These are phyloP conservation scores for Mesocentrotus franciscanus DNA, from an alignment of 53 echinoderm and acorn worm genomes.

Conservation along the genomic window DNA sequence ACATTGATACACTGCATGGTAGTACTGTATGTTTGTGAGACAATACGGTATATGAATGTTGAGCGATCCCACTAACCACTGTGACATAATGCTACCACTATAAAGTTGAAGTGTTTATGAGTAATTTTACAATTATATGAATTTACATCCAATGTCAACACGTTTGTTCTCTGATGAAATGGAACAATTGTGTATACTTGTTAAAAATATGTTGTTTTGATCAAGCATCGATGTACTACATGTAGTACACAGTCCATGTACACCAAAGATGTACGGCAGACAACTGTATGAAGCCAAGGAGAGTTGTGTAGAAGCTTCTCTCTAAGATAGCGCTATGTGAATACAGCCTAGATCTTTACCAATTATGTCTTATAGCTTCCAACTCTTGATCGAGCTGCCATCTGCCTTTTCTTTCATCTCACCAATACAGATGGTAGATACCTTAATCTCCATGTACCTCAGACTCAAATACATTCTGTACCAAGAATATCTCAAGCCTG, in stretches of 20 bases:
- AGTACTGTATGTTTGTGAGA: not conserved
- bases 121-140: not conserved
- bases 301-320: too few species aligned
- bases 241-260: too few species aligned
- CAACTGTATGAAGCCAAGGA: too few species aligned
- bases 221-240: too few species aligned
- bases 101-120: not conserved
- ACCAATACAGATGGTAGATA: slow-evolving; percentile 19
- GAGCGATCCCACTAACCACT: too few species aligned
- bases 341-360: not conserved
- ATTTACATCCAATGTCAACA: too few species aligned
- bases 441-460: not conserved
- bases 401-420: slow-evolving; percentile 21
- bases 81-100: too few species aligned
- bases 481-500: not conserved
- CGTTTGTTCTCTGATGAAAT: too few species aligned
- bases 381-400: not conserved
- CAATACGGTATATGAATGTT: not conserved
- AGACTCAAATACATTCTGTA: slow-evolving; percentile 18
- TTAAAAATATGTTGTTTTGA: too few species aligned
- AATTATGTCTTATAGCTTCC: not conserved
- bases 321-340: too few species aligned
- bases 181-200: too few species aligned
- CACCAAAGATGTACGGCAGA: too few species aligned
- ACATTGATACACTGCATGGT: not conserved